phyloP scores from a whole-genome alignment of 2,888 invertebrate species.

The Papilio gigon region DNA sequence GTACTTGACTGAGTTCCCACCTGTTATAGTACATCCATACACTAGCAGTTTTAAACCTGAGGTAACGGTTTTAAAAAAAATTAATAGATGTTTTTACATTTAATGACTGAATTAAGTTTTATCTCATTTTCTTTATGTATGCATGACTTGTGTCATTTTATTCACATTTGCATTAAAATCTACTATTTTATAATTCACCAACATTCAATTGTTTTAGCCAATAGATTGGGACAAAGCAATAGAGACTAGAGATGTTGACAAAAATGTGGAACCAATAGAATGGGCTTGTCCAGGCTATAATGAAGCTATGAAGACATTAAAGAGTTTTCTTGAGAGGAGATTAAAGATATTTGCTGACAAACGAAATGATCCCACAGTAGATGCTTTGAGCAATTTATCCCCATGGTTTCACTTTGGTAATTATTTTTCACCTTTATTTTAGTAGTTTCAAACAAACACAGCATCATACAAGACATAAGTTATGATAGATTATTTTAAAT shows the following conservation, averaged over 20 bases:
- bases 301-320: slow-evolving; percentile 85
- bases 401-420: slow-evolving; percentile 96
- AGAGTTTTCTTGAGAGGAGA: slow-evolving; percentile 86
- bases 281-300: slow-evolving; percentile 91
- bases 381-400: slow-evolving; percentile 91
- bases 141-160: no score
- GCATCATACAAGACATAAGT: no score
- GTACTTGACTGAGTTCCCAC: slow-evolving; percentile 91
- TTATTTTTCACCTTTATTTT: background rate
- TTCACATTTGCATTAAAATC: no score
- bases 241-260: slow-evolving; percentile 85
- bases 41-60: slow-evolving; percentile 74
- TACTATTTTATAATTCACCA: background rate
- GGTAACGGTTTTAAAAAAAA: no score
- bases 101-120: no score
- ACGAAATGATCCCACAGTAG: slow-evolving; percentile 90
- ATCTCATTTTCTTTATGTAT: no score
- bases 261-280: slow-evolving; percentile 85
- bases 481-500: no score
- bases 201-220: slow-evolving; percentile 52
- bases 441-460: no score
- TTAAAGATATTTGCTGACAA: slow-evolving; percentile 86
- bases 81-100: background rate
- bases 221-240: slow-evolving; percentile 88
- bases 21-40: slow-evolving; percentile 87